A percentile compares a stretch with the other conserved stretches of the same genome.
These are phyloP conservation scores for Subacronicta megacephala DNA, from an alignment of 2,888 invertebrate species.

Conservation along the genomic window DNA sequence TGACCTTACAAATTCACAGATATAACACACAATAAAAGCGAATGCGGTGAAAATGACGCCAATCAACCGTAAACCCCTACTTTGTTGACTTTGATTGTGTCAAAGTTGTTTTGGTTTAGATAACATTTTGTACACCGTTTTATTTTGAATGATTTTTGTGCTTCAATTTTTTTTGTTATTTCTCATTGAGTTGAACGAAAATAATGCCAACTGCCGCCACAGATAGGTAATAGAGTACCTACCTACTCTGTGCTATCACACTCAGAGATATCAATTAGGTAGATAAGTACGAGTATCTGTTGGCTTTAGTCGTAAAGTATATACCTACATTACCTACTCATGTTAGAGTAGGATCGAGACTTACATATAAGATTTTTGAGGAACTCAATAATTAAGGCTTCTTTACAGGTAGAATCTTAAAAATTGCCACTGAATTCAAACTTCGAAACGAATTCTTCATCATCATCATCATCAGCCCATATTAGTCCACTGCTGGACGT, in stretches of 20 bases:
- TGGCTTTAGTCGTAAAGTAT: no score
- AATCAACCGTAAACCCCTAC: conserved; percentile 53
- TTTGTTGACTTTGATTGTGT: conserved; percentile 30
- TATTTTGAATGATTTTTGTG: conserved; percentile 14
- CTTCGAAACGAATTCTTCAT: no score
- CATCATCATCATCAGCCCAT: no score
- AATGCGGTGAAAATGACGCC: conserved; percentile 61
- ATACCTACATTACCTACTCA: no score
- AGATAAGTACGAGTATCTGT: no score
- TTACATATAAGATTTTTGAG: no score
- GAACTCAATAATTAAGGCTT: no score
- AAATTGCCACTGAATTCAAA: not conserved
- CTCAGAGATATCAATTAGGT: no score
- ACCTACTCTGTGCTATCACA: no score
- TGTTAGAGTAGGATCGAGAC: no score
- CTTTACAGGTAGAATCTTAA: no score
- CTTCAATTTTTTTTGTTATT: conserved; percentile 15
- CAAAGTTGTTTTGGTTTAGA: conserved; percentile 31
- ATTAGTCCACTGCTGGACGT: no score
- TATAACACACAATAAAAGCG: conserved; percentile 55
- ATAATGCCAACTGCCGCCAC: not conserved
- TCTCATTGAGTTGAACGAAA: not conserved
- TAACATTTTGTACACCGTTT: conserved; percentile 27
- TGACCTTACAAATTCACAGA: conserved; percentile 76
- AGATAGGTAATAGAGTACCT: not conserved